Base-by-base conservation (phyloP, 2,113 vertebrate species). In the Telmatochromis sp. region DNA sequence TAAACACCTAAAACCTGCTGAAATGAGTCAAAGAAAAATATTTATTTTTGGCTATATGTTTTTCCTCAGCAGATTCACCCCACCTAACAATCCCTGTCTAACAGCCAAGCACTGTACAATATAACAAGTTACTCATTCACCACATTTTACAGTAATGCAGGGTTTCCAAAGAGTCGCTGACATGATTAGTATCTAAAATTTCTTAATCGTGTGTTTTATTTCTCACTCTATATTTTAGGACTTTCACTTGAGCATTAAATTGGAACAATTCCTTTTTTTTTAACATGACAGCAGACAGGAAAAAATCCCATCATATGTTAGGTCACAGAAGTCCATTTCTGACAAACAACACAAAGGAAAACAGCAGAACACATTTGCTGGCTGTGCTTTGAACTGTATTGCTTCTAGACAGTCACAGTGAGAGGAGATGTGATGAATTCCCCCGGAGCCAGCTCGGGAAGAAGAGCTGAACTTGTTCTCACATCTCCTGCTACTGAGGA, bases 401-500 rank as follows among this genome's bases (percentile, higher is more conserved):
- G 89, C 85, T 88, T 85, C 53, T 13, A 80, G 88, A 93, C 89
- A 81, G 90, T 86, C 88, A 37, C 88, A 87, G 87, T 86, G 47
- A 83, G 81, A 91, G 82, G 57, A 92, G 94, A 92, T 85, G 89
- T 82, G 91, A 87, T 89, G 94, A 94, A 94, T 93, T 90, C 91
- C 95, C 93, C 88, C 10, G 87, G 84, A 93, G 92, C 93, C 89
- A 86, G 83, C 31, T n/a, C 55, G 37, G 87, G 91, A 89, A 88
- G 86, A 89, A 86, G 87, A 93, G 87, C 89, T 86, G 84, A 95
- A 94, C 93, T 93, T 92, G 87, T 89, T 83, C 91, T 93, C 87
- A 92, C 89, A 89, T 95, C 92, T 94, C 83, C 87, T 87, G 90
- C 91, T 81, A 88, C 89, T 81, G 88, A 88, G 89, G 83, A 92